Base-by-base conservation (phyloP, 2,113 vertebrate species). In the Cathartes aura region DNA sequence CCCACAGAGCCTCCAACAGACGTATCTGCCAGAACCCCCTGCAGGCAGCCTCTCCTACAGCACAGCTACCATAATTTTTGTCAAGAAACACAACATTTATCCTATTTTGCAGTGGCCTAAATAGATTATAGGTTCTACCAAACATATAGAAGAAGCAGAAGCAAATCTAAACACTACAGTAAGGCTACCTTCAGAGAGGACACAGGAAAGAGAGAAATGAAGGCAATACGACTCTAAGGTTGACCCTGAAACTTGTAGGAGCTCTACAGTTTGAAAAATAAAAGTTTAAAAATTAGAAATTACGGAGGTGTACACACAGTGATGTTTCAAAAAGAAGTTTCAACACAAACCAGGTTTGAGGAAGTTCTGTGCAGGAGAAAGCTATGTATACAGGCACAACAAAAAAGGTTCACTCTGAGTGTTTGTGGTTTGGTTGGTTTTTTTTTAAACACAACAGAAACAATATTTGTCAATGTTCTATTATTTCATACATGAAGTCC, bases 401-500 rank as follows among this genome's bases (percentile, higher is more conserved):
- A n/a, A 89, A 55, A 73, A 73, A 50, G 16, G 9, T 60, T 75
- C 68, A 68, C 20, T 40, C 7, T 16, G 6, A 81, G 40, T 59
- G 34, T 68, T 73, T 68, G 38, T 38, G 38, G 38, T 38, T 38
- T 38, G 7, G 7, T 43, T 52, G 29, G 42, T 4, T 60, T 40
- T 36, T 76, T 72, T 91, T 83, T 29, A 32, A 95, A 87, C 15
- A 36, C 15, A 91, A 72, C 32, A 85, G 24, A 70, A 84, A 82
- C 9, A 72, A 1, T 88, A 86, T 50, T 71, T 90, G 26, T 38
- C 58, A 89, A 76, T 0, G 0, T 81, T 87, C 62, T 82, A n/a
- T 34, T 53, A 91, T 30, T 93, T 75, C 24, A 72, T n/a, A 70
- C 8, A 45, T 32, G 0, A 82, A 73, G 56, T 38, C 27, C 6